Evolutionary conservation across 2,888 invertebrate genomes (phyloP).

Genomic region (Amphiduros pacificus): DNA sequence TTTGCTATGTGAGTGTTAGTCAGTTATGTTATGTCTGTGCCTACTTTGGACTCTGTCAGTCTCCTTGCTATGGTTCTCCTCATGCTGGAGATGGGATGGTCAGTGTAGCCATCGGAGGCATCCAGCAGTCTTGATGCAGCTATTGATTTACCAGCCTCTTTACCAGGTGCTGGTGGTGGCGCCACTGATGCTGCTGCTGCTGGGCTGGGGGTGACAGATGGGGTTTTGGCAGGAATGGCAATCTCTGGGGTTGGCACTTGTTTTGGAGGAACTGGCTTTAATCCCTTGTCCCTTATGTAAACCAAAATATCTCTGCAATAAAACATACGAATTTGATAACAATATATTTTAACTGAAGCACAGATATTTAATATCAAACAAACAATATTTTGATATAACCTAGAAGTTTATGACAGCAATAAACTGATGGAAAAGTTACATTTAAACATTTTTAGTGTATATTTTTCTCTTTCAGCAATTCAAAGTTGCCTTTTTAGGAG

Average conservation of each 20-base stretch:
- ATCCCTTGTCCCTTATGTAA: conserved; percentile 38
- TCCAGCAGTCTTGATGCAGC: not conserved
- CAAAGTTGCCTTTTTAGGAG: not conserved
- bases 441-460: not conserved
- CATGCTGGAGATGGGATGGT: conserved; percentile 64
- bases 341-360: not conserved
- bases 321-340: conserved; percentile 1
- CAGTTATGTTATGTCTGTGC: no score
- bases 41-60: conserved; percentile 67
- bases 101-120: conserved; percentile 9
- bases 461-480: not conserved
- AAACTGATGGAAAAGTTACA: no score
- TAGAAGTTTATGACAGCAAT: no score
- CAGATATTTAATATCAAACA: not conserved
- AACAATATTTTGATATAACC: no score
- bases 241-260: conserved; percentile 34
- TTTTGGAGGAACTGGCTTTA: conserved; percentile 33
- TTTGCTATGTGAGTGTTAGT: no score
- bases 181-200: conserved; percentile 17
- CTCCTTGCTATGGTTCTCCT: conserved; percentile 69
- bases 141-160: not conserved
- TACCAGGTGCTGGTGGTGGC: conserved; percentile 6
- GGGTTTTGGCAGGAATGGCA: conserved; percentile 30
- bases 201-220: conserved; percentile 23
- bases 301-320: conserved; percentile 48